Conservation (phyloP, 1,140 invertebrate species). For the Drosophila lini region DNA sequence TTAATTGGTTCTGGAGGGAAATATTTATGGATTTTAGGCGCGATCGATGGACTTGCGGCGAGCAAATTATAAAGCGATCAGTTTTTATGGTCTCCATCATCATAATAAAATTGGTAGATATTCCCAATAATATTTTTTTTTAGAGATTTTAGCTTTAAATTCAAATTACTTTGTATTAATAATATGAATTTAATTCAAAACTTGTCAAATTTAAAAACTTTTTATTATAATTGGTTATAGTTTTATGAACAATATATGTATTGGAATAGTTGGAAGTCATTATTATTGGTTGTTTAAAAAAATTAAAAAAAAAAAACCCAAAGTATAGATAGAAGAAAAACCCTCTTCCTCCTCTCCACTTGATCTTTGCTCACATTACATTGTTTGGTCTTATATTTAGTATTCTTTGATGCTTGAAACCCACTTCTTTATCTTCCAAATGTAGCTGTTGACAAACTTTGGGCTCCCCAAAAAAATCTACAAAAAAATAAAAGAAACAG, state of each 20-base stretch:
- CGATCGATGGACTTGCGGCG: slow-evolving; percentile 7
- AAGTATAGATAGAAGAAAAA: no score
- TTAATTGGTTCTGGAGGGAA: slow-evolving; percentile 32
- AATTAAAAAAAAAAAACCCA: no score
- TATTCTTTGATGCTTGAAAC: neutral
- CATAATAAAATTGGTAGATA: neutral
- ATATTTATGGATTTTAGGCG: slow-evolving; percentile 23
- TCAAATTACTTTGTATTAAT: no score
- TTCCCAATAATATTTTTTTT: neutral
- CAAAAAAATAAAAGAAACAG: neutral
- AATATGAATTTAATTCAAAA: no score
- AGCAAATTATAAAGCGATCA: slow-evolving; percentile 1
- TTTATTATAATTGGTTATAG: no score
- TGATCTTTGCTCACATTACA: neutral
- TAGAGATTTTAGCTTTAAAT: no score
- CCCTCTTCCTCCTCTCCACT: neutral
- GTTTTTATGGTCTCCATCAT: slow-evolving; percentile 10
- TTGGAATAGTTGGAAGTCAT: no score
- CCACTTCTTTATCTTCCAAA: slow-evolving; percentile 20
- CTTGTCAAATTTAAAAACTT: no score
- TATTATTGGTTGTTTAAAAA: no score
- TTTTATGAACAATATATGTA: no score
- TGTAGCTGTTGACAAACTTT: slow-evolving; percentile 32
- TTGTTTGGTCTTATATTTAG: neutral
- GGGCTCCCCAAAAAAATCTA: slow-evolving; percentile 8